These are phyloP conservation scores for Lasiurus borealis DNA, from an alignment of 2,113 vertebrate genomes.

Conservation along the genomic window DNA sequence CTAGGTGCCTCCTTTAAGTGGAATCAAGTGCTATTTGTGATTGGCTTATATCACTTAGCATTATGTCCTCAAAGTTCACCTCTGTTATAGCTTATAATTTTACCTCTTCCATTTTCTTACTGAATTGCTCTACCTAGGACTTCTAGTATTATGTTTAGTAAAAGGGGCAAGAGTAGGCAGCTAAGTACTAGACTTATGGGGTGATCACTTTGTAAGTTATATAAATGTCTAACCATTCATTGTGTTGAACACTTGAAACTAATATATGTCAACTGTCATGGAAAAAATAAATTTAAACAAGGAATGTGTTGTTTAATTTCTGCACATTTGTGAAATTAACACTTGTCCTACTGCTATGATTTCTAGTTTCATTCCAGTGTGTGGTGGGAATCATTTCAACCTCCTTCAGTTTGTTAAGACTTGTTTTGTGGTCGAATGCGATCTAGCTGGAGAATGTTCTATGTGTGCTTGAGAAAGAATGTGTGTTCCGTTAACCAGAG, in stretches of 20 bases:
- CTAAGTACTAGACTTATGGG: neutral
- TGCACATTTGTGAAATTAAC: neutral
- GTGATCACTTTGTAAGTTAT: neutral
- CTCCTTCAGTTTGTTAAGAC: neutral
- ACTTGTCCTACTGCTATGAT: neutral
- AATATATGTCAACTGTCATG: neutral
- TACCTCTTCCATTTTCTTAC: neutral
- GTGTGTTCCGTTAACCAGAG: too few species aligned
- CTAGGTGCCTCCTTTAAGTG: neutral
- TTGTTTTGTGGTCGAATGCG: neutral
- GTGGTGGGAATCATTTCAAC: neutral
- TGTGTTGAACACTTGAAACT: neutral
- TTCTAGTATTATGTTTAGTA: neutral
- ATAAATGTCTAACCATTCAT: neutral
- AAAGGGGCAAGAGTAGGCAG: neutral
- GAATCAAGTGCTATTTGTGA: neutral
- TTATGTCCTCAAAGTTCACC: neutral
- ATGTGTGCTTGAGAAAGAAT: neutral
- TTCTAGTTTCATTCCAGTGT: neutral
- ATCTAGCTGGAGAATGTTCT: neutral
- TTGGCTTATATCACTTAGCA: neutral
- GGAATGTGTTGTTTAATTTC: neutral
- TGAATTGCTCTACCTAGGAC: neutral
- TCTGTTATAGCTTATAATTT: neutral
- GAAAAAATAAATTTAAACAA: neutral